These are phyloP conservation scores for Rhamphomyia laevipes DNA, from an alignment of 2,888 invertebrate species.

Conservation along the genomic window DNA sequence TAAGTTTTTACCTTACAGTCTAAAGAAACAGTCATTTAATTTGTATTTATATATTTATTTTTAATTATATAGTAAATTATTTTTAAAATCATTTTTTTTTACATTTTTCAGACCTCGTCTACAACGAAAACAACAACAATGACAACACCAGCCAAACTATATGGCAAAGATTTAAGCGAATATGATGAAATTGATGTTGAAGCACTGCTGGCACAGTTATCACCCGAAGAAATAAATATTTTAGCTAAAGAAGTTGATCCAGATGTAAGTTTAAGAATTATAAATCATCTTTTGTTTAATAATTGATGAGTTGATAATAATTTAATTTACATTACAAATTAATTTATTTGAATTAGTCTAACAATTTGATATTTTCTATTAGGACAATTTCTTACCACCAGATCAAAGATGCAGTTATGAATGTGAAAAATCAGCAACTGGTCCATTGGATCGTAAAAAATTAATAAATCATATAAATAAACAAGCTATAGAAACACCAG, in stretches of 20 bases:
- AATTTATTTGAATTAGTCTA: neutral
- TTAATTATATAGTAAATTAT: neutral
- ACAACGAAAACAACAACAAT: constrained; percentile 79
- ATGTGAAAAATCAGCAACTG: constrained; percentile 90
- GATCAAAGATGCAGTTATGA: constrained; percentile 92
- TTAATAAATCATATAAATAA: constrained; percentile 94
- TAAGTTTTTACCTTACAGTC: no score
- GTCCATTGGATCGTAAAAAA: constrained; percentile 89
- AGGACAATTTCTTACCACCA: constrained; percentile 96
- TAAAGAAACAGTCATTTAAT: no score
- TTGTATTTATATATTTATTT: no score
- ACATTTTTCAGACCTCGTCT: constrained; percentile 64
- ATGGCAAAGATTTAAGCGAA: constrained; percentile 78
- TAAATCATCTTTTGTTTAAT: no score
- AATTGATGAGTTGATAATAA: no score
- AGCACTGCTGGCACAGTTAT: constrained; percentile 81
- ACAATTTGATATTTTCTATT: constrained; percentile 25
- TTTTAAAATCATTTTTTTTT: constrained; percentile 3
- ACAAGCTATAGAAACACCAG: constrained; percentile 95
- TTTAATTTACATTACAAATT: no score
- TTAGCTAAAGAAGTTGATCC: constrained; percentile 98
- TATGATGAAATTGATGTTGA: constrained; percentile 96
- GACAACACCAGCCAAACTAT: constrained; percentile 81
- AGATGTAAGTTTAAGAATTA: constrained; percentile 63
- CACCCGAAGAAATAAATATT: constrained; percentile 91